Conservation (phyloP, 2,797 vertebrate genomes). For the Myripristis jacobus region DNA sequence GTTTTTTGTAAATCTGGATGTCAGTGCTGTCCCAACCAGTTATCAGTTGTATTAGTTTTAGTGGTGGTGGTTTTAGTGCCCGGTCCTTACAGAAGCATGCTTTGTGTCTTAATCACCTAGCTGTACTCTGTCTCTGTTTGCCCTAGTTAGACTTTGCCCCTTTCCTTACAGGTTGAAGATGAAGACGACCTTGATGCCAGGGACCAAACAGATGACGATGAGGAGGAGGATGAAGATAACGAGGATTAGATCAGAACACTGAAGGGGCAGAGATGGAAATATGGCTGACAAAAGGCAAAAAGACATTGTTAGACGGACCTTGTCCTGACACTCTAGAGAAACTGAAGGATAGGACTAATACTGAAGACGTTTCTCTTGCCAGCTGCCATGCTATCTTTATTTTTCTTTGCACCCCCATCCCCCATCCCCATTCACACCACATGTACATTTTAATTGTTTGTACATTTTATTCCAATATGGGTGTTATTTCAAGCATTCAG, state of each 20-base stretch:
- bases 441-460: slow-evolving; percentile 48
- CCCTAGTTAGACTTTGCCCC: slow-evolving; percentile 67
- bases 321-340: slow-evolving; percentile 50
- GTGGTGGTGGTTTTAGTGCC: no score
- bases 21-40: no score
- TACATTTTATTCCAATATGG: slow-evolving; percentile 42
- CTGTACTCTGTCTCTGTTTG: slow-evolving; percentile 50
- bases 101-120: slow-evolving; percentile 33
- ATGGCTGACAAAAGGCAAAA: slow-evolving; percentile 35
- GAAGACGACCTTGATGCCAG: slow-evolving; percentile 93
- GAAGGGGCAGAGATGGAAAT: slow-evolving; percentile 56
- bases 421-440: slow-evolving; percentile 33
- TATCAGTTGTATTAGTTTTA: neutral
- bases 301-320: slow-evolving; percentile 38
- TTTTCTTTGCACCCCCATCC: slow-evolving; percentile 1
- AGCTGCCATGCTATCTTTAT: slow-evolving; percentile 56
- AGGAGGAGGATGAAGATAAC: slow-evolving; percentile 83
- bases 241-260: slow-evolving; percentile 73
- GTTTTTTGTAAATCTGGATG: no score
- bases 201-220: slow-evolving; percentile 88
- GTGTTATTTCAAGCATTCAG: slow-evolving; percentile 7
- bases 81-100: neutral
- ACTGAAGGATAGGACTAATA: slow-evolving; percentile 57
- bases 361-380: slow-evolving; percentile 56
- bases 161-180: slow-evolving; percentile 89